Evolutionary conservation across 2,888 invertebrate genomes (phyloP).

Genomic region (Agonopterix alstromeriana): DNA sequence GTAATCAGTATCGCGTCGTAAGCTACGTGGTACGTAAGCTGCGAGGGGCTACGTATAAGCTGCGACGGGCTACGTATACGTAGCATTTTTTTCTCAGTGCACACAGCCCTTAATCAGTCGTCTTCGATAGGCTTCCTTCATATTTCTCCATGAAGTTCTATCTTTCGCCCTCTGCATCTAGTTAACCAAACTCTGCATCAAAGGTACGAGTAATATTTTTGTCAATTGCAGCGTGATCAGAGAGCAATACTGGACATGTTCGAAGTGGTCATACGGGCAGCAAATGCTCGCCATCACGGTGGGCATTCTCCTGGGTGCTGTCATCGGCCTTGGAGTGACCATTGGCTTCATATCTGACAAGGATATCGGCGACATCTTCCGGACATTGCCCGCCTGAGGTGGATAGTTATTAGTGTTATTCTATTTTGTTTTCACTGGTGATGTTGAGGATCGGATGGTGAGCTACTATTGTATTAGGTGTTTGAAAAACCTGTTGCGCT

Average conservation of each 20-base stretch:
- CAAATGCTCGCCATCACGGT: constrained; percentile 45
- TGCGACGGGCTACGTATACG: no score
- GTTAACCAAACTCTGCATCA: background rate
- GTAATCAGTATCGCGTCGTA: no score
- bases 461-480: no score
- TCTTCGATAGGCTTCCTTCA: no score
- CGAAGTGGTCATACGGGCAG: constrained; percentile 55
- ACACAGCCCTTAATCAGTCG: no score
- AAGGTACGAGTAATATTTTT: no score
- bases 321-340: constrained; percentile 46
- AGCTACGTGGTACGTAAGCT: no score
- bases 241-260: constrained; percentile 66
- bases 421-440: background rate
- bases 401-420: background rate
- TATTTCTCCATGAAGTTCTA: background rate
- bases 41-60: no score
- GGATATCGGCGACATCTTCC: constrained; percentile 20
- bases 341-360: constrained; percentile 26
- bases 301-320: constrained; percentile 49
- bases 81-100: no score
- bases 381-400: background rate
- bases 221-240: constrained; percentile 44
- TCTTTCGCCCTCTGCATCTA: background rate
- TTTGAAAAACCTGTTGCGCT: no score
- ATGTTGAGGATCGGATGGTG: no score